Evolutionary conservation across 2,888 invertebrate species (phyloP), one percentile per base, ranked within the genome.

Genomic region (Heliothis peltigera): DNA sequence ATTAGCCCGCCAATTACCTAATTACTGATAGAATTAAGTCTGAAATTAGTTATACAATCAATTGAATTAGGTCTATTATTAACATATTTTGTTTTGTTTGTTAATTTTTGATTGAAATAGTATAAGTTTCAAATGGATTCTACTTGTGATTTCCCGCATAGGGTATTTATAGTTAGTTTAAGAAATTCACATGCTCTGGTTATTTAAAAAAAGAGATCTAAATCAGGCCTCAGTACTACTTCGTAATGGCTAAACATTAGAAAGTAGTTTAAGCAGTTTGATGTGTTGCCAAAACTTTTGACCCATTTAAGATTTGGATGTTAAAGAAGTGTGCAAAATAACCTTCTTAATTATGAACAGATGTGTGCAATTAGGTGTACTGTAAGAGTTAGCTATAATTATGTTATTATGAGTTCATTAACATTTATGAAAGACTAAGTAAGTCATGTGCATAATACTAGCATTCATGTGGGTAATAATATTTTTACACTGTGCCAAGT

Each of bases 221-320:
- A 60, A 67, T 76, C 55, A 76, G 59, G 56, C 49, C 56, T 60
- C 55, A 64, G 73, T 67, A 70, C 66, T 52, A 72, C 39, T 62
- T 58, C 55, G 52, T 48, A 63, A 66, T 4, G 43, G 19, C 35
- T n/a, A 60, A 56, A 35, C 60, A 47, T 66, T 74, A 78, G 65
- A 79, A 79, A 79, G 71, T 77, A 66, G 65, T 58, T 69, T 79
- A 84, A 28, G 61, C 35, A 60, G 54, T 39, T 89, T 91, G 90
- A 89, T 87, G 82, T 79, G 80, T 68, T 89, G 90, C 90, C 91
- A 91, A 90, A 86, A 83, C 64, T 79, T 80, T 80, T 88, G 88
- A 89, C 89, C 89, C 82, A 87, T 87, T 87, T 89, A 71, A 75
- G 75, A 78, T 77, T 78, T 81, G 75, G 74, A 73, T 81, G 69